Conservation (phyloP, 1,140 invertebrate species). For the Drosophila gunungcola region DNA sequence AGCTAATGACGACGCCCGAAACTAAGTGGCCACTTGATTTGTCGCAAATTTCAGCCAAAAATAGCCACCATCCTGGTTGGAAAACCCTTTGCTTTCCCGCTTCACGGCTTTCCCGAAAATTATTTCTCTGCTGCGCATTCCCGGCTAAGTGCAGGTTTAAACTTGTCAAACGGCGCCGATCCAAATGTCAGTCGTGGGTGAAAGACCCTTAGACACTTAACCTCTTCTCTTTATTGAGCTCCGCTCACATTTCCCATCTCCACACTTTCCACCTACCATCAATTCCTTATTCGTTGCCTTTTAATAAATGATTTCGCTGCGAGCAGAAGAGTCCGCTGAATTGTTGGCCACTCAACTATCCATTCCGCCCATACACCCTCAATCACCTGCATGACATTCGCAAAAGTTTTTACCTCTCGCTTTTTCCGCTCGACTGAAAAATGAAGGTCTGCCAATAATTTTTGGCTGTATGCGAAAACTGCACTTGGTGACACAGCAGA, state of each 20-base stretch:
- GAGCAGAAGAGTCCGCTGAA: conserved; percentile 1
- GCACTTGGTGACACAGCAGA: conserved; percentile 47
- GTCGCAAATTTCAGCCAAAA: conserved; percentile 32
- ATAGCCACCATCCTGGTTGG: background rate
- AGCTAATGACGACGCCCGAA: conserved; percentile 65
- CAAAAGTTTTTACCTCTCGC: conserved; percentile 51
- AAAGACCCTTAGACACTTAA: background rate
- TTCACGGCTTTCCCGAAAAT: conserved; percentile 6
- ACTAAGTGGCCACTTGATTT: conserved; percentile 68
- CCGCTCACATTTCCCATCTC: conserved; percentile 1
- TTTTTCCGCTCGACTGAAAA: conserved; percentile 56
- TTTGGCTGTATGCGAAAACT: conserved; percentile 32
- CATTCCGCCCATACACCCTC: conserved; percentile 1
- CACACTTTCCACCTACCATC: conserved; percentile 2
- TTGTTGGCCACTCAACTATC: conserved; percentile 26
- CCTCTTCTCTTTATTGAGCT: too few species aligned
- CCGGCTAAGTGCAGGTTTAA: conserved; percentile 45
- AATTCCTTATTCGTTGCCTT: conserved; percentile 22
- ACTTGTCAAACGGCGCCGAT: conserved; percentile 39
- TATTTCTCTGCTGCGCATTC: background rate
- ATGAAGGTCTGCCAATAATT: conserved; percentile 62
- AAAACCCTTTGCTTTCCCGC: conserved; percentile 4
- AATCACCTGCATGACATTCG: conserved; percentile 57
- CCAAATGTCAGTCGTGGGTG: conserved; percentile 2
- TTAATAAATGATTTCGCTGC: conserved; percentile 26